These are phyloP conservation scores for Urocynchramus pylzowi DNA, from an alignment of 2,113 vertebrate species.

Conservation along the genomic window DNA sequence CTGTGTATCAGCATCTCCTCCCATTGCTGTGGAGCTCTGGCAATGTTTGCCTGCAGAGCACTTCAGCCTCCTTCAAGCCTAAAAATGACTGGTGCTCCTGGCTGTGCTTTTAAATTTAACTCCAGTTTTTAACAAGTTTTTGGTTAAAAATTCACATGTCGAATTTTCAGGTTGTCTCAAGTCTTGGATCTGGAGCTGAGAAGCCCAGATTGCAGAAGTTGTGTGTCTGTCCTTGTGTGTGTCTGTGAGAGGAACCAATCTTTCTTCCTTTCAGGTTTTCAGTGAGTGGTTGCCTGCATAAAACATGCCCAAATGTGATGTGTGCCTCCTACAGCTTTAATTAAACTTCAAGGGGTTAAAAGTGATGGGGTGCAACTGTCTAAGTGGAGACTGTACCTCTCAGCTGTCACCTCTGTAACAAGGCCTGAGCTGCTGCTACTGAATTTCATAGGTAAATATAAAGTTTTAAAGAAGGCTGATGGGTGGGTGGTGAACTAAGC, in stretches of 20 bases:
- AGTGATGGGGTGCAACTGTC: not conserved
- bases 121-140: not conserved
- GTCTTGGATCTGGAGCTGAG: not conserved
- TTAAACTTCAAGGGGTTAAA: not conserved
- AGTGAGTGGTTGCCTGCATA: not conserved
- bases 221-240: not conserved
- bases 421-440: not conserved
- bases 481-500: not conserved
- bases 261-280: not conserved
- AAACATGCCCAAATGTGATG: not conserved
- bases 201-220: not conserved
- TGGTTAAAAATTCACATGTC: not conserved
- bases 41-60: not conserved
- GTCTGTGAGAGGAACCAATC: not conserved
- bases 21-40: not conserved
- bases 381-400: not conserved
- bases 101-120: not conserved
- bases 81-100: not conserved
- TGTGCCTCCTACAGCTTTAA: not conserved
- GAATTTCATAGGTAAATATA: not conserved
- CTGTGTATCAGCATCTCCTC: not conserved
- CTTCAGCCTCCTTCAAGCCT: not conserved
- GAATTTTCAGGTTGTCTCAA: not conserved
- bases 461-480: not conserved
- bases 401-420: not conserved